Evolutionary conservation across 2,797 vertebrate genomes (phyloP), one percentile per base, ranked within the genome.

Genomic region (Gallinago stenura): DNA sequence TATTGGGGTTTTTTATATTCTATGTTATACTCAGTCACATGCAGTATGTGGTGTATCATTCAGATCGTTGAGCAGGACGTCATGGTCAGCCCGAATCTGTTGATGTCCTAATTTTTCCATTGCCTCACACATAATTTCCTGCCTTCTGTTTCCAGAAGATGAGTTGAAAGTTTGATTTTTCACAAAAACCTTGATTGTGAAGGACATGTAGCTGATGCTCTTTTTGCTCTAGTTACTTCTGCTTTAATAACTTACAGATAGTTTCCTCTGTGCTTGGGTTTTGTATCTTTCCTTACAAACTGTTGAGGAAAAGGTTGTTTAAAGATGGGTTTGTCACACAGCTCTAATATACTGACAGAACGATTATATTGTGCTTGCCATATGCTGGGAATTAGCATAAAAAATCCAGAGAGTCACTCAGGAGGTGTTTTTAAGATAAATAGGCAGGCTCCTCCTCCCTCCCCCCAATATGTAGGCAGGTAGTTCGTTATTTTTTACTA

Each of bases 401-500:
- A 71, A 54, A 78, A 41, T 24, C 9, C 54, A 48, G 22, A n/a
- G 30, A 11, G 28, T 58, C 35, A 33, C 12, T 56, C 15, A 17
- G 33, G 56, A 77, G 46, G 1, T 66, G 39, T 35, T 84, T 75
- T 66, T 58, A 69, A 82, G 66, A 56, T 66, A 54, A 81, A 81
- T 15, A 35, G 51, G 39, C 61, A 78, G 70, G 39, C n/a, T 70
- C 76, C 39, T 18, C 31, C 46, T 68, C n/a, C 12, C 37, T 48
- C 25, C 13, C 51, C 48, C 15, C 22, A 75, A 0, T 62, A 9
- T 24, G 12, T 48, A 64, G 66, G 25, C 62, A 76, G n/a, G 14
- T 51, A 79, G 53, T 15, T 92, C 56, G 65, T 94, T 61, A 33
- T 45, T 92, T 90, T 89, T 73, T 9, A 60, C 68, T 65, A 19